Conservation (phyloP, 2,888 invertebrate genomes). For the Malthinus flaveolus region DNA sequence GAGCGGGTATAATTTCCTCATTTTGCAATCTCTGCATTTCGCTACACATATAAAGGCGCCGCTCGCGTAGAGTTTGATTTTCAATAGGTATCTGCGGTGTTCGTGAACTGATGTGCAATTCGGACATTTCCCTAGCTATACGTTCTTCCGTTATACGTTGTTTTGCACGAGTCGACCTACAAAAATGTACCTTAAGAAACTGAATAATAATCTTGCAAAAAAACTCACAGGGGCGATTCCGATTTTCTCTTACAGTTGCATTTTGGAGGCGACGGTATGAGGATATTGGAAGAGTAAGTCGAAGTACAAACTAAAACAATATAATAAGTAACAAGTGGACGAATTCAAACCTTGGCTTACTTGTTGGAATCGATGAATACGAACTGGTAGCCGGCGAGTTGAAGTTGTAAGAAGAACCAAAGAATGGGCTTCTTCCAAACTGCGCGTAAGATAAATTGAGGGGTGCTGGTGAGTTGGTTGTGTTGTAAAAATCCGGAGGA, state of each 20-base stretch:
- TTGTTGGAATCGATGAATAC: too few species aligned
- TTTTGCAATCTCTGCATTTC: constrained; percentile 68
- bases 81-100: constrained; percentile 42
- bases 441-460: too few species aligned
- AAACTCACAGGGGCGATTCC: constrained; percentile 49
- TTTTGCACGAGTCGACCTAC: constrained; percentile 58
- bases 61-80: constrained; percentile 45
- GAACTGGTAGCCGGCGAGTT: too few species aligned
- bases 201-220: not conserved
- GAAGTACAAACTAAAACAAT: too few species aligned
- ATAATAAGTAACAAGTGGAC: too few species aligned
- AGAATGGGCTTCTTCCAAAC: too few species aligned
- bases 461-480: too few species aligned
- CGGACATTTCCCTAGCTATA: constrained; percentile 79
- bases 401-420: too few species aligned
- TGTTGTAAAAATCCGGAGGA: too few species aligned
- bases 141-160: constrained; percentile 82
- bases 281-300: too few species aligned
- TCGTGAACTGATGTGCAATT: constrained; percentile 68
- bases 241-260: constrained; percentile 45
- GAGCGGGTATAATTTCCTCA: constrained; percentile 69
- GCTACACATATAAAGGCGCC: constrained; percentile 65
- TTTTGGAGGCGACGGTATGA: too few species aligned
- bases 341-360: too few species aligned
- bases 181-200: constrained; percentile 15